These are phyloP conservation scores for Peromyscus polionotus DNA, from an alignment of 2,113 vertebrate genomes.

Conservation along the genomic window DNA sequence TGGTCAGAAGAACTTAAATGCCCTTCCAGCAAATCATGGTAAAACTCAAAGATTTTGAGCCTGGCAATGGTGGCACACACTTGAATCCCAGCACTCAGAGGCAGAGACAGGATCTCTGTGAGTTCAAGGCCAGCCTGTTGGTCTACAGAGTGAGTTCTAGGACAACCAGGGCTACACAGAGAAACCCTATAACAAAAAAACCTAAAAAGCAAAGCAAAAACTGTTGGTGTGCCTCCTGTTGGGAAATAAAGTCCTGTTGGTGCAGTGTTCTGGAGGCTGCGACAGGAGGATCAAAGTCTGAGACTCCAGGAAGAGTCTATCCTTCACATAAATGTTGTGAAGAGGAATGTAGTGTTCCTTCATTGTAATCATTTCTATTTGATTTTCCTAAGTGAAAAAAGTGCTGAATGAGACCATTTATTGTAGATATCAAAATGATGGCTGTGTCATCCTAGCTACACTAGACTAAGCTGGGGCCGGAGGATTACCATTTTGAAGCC, in stretches of 20 bases:
- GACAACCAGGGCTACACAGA: not conserved
- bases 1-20: slow-evolving; percentile 3
- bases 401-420: slow-evolving; percentile 16
- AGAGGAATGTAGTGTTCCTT: not conserved
- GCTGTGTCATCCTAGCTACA: not conserved
- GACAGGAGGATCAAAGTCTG: not conserved
- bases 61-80: not conserved
- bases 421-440: slow-evolving; percentile 51
- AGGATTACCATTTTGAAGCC: not conserved
- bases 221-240: slow-evolving; percentile 12
- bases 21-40: not conserved
- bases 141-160: not conserved
- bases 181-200: not conserved
- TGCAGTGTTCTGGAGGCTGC: not conserved
- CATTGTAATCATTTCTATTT: slow-evolving; percentile 25
- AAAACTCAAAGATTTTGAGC: not conserved
- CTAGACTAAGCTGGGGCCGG: not conserved
- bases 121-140: not conserved
- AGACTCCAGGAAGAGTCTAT: not conserved
- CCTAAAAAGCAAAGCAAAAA: not conserved
- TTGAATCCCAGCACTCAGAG: not conserved
- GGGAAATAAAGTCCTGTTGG: not conserved
- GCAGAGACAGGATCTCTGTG: not conserved
- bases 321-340: not conserved
- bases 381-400: slow-evolving; percentile 2